Conservation (phyloP, 30 jellyfish, hydroid and myxozoan species). For the Morbakka virulenta region DNA sequence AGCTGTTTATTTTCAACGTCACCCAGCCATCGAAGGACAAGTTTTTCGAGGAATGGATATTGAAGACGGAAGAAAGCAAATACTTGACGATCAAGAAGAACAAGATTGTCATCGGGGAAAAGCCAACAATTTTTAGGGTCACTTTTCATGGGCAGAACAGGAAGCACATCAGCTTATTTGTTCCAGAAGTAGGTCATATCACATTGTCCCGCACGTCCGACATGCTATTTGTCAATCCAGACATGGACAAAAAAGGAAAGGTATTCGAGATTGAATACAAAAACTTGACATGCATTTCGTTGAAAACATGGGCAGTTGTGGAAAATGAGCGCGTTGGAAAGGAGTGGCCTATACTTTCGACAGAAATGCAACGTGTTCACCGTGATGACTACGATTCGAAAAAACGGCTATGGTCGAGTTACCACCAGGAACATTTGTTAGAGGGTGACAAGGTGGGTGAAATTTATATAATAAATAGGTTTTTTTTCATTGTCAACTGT, state of each 20-base stretch:
- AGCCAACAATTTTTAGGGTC: conserved; percentile 42
- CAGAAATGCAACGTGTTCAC: too few relatives aligned
- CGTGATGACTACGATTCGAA: too few relatives aligned
- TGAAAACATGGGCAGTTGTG: background rate
- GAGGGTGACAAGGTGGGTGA: too few relatives aligned
- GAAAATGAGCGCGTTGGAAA: background rate
- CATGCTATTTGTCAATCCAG: conserved; percentile 13
- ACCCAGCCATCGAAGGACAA: background rate
- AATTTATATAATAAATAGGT: too few relatives aligned
- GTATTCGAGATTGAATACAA: background rate
- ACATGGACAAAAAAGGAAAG: background rate
- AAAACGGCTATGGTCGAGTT: too few relatives aligned
- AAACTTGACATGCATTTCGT: background rate
- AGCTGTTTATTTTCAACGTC: conserved; percentile 20
- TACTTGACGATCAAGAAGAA: conserved; percentile 17
- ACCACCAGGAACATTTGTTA: too few relatives aligned
- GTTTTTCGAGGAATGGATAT: conserved; percentile 51
- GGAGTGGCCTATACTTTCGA: background rate
- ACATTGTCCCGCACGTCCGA: conserved; percentile 58
- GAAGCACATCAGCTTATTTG: conserved; percentile 28
- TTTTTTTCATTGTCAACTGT: too few relatives aligned
- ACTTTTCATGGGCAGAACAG: conserved; percentile 36
- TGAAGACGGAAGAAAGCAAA: conserved; percentile 39
- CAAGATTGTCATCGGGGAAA: conserved; percentile 20
- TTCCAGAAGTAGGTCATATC: conserved; percentile 44